Percentiles rank a stretch among this genome's conserved stretches.
Conservation (phyloP, 2,797 vertebrate species). For the Enteromius mattozi region DNA sequence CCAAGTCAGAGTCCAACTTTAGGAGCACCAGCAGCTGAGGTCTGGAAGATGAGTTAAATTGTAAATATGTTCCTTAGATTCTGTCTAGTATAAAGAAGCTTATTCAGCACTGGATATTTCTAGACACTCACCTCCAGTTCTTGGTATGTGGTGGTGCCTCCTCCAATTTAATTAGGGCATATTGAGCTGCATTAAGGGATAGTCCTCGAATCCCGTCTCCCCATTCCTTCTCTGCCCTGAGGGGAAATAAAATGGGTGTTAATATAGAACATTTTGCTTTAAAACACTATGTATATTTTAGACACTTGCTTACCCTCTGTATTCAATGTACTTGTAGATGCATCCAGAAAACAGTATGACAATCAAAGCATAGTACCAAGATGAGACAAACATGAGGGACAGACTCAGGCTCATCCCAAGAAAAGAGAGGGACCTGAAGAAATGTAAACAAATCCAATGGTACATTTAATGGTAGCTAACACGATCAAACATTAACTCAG, state of each 20-base stretch:
- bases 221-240: constrained; percentile 95
- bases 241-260: background rate
- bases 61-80: background rate
- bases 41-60: constrained; percentile 68
- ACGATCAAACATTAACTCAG: constrained; percentile 35
- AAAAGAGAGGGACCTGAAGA: constrained; percentile 89
- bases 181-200: constrained; percentile 92
- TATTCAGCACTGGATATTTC: background rate
- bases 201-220: constrained; percentile 93
- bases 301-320: constrained; percentile 87
- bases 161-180: constrained; percentile 90
- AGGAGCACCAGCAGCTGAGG: constrained; percentile 91
- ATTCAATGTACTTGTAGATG: constrained; percentile 98
- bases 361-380: constrained; percentile 93
- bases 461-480: background rate
- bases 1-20: constrained; percentile 83
- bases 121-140: constrained; percentile 89
- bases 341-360: constrained; percentile 91
- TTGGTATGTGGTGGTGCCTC: constrained; percentile 90
- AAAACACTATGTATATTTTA: background rate
- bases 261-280: background rate
- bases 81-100: background rate
- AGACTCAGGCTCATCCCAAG: constrained; percentile 96
- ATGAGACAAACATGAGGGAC: constrained; percentile 95
- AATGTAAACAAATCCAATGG: constrained; percentile 31